A percentile compares a stretch with the other conserved stretches of the same genome.
Conservation (phyloP, 2,888 invertebrate species). For the Hypolimnas misippus region DNA sequence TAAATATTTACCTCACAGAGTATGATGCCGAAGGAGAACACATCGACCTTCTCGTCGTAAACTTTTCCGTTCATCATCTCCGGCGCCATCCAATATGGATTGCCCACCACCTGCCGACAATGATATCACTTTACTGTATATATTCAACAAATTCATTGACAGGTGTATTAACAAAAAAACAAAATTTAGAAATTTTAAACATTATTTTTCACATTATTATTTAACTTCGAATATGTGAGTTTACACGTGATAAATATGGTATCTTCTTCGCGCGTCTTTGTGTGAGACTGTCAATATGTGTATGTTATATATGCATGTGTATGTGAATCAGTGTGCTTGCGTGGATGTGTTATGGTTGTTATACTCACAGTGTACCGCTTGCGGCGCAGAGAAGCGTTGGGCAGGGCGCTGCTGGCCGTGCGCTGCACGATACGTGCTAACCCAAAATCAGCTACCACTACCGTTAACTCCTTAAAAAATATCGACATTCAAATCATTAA, state of each 20-base stretch:
- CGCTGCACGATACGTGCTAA: slow-evolving; percentile 91
- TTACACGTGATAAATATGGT: not conserved
- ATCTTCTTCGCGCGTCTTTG: not conserved
- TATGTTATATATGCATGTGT: not conserved
- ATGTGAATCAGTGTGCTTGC: not conserved
- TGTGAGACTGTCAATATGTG: not conserved
- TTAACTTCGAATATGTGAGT: no score
- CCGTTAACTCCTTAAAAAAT: slow-evolving; percentile 90
- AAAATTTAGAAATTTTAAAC: no score
- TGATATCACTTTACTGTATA: not conserved
- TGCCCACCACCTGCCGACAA: slow-evolving; percentile 89
- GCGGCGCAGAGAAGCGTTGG: slow-evolving; percentile 70
- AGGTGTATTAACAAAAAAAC: no score
- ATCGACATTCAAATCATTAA: not conserved
- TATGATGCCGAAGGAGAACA: slow-evolving; percentile 97
- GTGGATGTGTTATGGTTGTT: not conserved
- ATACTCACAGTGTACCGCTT: slow-evolving; percentile 92
- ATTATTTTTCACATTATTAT: no score
- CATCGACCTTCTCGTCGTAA: slow-evolving; percentile 98
- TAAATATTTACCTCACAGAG: slow-evolving; percentile 95
- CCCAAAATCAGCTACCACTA: slow-evolving; percentile 98
- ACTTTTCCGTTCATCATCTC: slow-evolving; percentile 99
- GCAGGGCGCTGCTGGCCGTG: slow-evolving; percentile 70
- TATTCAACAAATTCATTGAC: not conserved
- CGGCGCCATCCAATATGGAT: slow-evolving; percentile 99